These are phyloP conservation scores for Leptopilina boulardi DNA, from an alignment of 1,140 invertebrate species.

Conservation along the genomic window DNA sequence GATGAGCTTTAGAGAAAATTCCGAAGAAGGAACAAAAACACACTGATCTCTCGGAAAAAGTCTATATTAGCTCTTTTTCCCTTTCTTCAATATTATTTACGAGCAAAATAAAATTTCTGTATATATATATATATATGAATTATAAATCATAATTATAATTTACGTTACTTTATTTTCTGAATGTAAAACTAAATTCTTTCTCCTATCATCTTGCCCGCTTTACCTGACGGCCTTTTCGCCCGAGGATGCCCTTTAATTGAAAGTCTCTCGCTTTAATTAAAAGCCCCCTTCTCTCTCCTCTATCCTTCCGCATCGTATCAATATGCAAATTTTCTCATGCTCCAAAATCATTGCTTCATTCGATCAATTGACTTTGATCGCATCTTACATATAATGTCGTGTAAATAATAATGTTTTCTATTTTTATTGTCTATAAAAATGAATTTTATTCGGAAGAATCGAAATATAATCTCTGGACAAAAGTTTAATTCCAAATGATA, in stretches of 20 bases:
- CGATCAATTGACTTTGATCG: background rate
- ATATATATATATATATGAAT: slow-evolving; percentile 52
- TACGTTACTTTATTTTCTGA: slow-evolving; percentile 52
- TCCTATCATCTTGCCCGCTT: slow-evolving; percentile 16
- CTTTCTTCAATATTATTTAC: background rate
- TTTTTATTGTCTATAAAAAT: background rate
- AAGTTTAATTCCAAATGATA: background rate
- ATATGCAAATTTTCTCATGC: slow-evolving; percentile 25
- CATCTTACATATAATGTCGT: background rate
- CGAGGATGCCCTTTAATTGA: slow-evolving; percentile 18
- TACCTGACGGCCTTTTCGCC: slow-evolving; percentile 13
- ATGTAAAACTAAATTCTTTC: slow-evolving; percentile 2
- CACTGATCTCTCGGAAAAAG: background rate
- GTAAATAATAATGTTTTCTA: background rate
- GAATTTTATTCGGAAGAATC: background rate
- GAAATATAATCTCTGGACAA: background rate
- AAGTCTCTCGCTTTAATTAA: slow-evolving; percentile 29
- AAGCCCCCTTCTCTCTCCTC: background rate
- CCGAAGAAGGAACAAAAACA: background rate
- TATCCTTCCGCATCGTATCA: slow-evolving; percentile 11
- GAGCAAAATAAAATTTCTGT: background rate
- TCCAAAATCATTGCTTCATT: slow-evolving; percentile 8
- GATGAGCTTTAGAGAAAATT: slow-evolving; percentile 11
- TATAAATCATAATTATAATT: slow-evolving; percentile 58
- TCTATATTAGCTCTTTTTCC: background rate